These are phyloP conservation scores for Mirza zaza DNA, from an alignment of 2,113 vertebrate genomes.

Conservation along the genomic window DNA sequence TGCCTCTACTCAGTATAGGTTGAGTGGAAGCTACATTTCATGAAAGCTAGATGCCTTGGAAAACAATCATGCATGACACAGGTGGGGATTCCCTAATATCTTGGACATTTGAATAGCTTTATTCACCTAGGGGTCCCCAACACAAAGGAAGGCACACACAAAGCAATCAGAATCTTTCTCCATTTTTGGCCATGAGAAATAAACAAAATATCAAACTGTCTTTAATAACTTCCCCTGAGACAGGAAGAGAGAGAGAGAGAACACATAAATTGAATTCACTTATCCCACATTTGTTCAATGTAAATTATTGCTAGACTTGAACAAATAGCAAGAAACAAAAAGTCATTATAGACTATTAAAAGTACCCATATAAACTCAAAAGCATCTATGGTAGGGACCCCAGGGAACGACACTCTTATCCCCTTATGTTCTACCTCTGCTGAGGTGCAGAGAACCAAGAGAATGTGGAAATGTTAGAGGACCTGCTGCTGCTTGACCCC, in stretches of 20 bases:
- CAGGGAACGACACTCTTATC: neutral
- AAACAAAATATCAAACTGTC: neutral
- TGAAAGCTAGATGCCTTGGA: neutral
- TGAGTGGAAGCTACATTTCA: neutral
- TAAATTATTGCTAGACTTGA: neutral
- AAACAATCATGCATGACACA: neutral
- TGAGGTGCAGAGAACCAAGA: neutral
- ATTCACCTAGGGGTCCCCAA: neutral
- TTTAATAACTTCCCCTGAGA: neutral
- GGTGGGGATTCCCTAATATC: neutral
- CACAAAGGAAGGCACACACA: neutral
- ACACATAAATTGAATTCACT: neutral
- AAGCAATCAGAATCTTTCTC: neutral
- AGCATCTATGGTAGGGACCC: neutral
- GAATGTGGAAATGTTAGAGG: neutral
- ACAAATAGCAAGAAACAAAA: neutral
- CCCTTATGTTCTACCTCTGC: neutral
- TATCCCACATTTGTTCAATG: neutral
- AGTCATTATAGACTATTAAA: neutral
- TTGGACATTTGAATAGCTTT: neutral
- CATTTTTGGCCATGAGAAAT: neutral
- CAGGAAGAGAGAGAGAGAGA: neutral
- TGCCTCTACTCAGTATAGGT: neutral
- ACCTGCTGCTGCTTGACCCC: too few relatives aligned
- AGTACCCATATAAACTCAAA: neutral